A percentile compares a stretch with the other conserved stretches of the same genome.
These are phyloP conservation scores for Periplaneta americana DNA, from an alignment of 1,140 invertebrate genomes.

Conservation along the genomic window DNA sequence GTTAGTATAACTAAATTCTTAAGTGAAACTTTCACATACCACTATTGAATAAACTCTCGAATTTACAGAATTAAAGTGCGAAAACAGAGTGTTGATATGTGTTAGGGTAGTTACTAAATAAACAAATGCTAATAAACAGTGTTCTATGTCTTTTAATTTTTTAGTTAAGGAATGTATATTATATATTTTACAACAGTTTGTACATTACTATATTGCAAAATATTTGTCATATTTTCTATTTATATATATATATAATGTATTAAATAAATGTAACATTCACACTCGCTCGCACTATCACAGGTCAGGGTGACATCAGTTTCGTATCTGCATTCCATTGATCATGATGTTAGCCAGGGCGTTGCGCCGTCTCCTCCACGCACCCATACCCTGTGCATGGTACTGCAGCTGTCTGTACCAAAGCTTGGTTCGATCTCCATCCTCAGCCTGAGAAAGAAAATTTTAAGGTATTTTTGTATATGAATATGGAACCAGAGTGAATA, in stretches of 20 bases:
- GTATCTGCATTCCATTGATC: conserved; percentile 75
- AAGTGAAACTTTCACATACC: too few relatives aligned
- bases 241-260: background rate
- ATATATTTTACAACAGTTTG: background rate
- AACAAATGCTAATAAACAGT: background rate
- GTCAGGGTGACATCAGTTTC: conserved; percentile 28
- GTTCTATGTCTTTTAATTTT: background rate
- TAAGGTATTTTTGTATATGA: too few relatives aligned
- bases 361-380: conserved; percentile 82
- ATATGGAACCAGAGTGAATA: too few relatives aligned
- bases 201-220: background rate
- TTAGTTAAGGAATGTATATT: background rate
- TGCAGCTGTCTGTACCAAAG: conserved; percentile 86
- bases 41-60: too few relatives aligned
- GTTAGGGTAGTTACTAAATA: too few relatives aligned
- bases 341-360: conserved; percentile 94
- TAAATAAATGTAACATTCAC: background rate
- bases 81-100: too few relatives aligned
- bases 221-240: background rate
- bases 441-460: conserved; percentile 60
- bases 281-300: background rate
- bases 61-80: too few relatives aligned
- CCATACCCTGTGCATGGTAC: conserved; percentile 83
- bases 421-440: conserved; percentile 76
- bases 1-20: too few relatives aligned